A percentile compares a stretch with the other conserved stretches of the same genome.
Evolutionary conservation across 2,888 invertebrate species (phyloP).

Genomic region (Stegana nigrithorax): DNA sequence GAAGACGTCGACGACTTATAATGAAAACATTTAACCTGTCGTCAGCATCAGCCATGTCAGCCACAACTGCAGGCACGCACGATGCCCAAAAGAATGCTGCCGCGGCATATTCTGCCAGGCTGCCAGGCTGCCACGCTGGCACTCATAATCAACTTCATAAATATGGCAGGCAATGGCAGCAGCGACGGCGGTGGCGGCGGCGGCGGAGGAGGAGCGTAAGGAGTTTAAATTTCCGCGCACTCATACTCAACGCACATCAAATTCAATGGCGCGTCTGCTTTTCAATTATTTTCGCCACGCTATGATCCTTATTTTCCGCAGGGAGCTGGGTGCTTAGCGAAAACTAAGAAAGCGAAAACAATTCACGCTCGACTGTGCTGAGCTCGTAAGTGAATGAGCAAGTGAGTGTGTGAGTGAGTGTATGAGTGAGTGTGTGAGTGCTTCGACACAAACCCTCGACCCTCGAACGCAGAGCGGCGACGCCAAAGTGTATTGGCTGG

Average conservation of each 20-base stretch:
- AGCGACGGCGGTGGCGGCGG: neutral
- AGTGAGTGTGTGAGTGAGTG: neutral
- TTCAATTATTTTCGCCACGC: neutral
- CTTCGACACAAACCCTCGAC: conserved; percentile 34
- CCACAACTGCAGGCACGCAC: conserved; percentile 29
- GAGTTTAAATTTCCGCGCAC: no score
- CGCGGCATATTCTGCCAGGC: neutral
- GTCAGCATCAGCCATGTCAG: conserved; percentile 39
- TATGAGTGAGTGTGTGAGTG: no score
- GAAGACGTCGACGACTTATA: conserved; percentile 53
- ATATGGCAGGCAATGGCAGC: neutral
- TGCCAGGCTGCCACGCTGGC: conserved; percentile 33
- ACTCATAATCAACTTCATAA: conserved; percentile 47
- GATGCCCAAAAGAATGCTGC: neutral
- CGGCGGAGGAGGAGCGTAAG: no score
- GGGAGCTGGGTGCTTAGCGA: neutral
- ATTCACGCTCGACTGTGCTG: conserved; percentile 19
- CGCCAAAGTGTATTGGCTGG: no score
- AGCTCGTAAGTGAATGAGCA: neutral
- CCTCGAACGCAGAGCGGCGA: no score
- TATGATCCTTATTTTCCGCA: conserved; percentile 8
- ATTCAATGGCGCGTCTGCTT: conserved; percentile 13
- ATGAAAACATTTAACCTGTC: conserved; percentile 63
- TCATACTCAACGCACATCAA: neutral
- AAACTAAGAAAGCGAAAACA: conserved; percentile 23